Evolutionary conservation across 1,140 invertebrate species (phyloP).

Genomic region (Scaptomyza graminum): DNA sequence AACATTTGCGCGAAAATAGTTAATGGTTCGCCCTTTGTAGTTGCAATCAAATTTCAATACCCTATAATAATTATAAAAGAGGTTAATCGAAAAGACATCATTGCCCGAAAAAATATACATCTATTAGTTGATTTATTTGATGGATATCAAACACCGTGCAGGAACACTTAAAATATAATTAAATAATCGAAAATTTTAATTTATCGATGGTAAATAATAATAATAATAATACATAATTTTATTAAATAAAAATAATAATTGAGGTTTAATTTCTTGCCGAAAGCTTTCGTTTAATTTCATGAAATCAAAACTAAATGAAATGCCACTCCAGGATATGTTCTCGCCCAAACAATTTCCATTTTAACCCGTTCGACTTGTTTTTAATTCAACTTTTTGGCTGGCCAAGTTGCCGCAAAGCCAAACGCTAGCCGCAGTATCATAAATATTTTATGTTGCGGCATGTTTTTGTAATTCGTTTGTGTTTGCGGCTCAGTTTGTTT

Average conservation of each 20-base stretch:
- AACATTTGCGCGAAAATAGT: constrained; percentile 57
- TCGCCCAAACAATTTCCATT: neutral
- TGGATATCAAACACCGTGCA: no score
- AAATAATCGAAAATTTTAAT: no score
- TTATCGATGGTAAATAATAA: no score
- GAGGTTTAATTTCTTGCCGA: no score
- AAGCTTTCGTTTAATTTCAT: no score
- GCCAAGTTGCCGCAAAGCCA: constrained; percentile 60
- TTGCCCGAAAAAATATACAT: no score
- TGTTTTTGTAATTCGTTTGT: constrained; percentile 44
- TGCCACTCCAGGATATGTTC: neutral
- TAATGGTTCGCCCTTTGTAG: constrained; percentile 46
- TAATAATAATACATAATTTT: no score
- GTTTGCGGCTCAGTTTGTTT: constrained; percentile 26
- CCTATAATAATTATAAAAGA: neutral
- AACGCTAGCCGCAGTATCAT: constrained; percentile 67
- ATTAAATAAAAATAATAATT: no score
- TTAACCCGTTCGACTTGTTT: neutral
- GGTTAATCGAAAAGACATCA: neutral
- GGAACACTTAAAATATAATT: no score
- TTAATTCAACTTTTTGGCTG: constrained; percentile 33
- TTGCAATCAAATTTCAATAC: constrained; percentile 14
- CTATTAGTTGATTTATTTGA: no score
- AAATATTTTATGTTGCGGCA: constrained; percentile 76
- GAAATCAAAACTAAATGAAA: no score